These are phyloP conservation scores for Chouioia cunea DNA, from an alignment of 2,888 invertebrate species.

Conservation along the genomic window DNA sequence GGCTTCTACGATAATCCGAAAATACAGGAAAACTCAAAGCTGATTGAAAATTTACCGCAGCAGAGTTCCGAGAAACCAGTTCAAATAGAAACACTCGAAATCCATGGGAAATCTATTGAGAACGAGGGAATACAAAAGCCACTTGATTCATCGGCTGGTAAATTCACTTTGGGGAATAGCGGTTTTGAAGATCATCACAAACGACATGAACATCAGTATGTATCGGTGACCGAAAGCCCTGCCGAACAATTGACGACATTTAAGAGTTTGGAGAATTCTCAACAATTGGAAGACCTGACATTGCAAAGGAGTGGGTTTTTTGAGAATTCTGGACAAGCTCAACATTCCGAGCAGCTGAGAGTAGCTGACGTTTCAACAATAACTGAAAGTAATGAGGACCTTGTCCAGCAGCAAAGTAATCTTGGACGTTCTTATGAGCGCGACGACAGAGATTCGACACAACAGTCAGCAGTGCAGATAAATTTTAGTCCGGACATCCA, in stretches of 20 bases:
- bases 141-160: not conserved
- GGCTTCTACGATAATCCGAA: slow-evolving; percentile 17
- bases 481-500: slow-evolving; percentile 28
- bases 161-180: slow-evolving; percentile 20
- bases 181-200: slow-evolving; percentile 15
- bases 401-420: not conserved
- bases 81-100: not conserved
- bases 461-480: slow-evolving; percentile 41
- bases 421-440: not conserved
- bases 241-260: not conserved
- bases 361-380: not conserved
- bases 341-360: not conserved
- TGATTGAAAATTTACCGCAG: not conserved
- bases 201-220: not conserved
- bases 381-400: not conserved
- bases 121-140: not conserved
- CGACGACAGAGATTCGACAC: slow-evolving; percentile 19
- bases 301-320: slow-evolving; percentile 33
- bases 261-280: slow-evolving; percentile 43
- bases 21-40: not conserved
- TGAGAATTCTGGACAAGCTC: slow-evolving; percentile 19
- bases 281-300: slow-evolving; percentile 45
- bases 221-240: not conserved
- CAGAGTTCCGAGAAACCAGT: not conserved
- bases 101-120: not conserved